Conservation (phyloP, 2,888 invertebrate species). For the Tinea pellionella region DNA sequence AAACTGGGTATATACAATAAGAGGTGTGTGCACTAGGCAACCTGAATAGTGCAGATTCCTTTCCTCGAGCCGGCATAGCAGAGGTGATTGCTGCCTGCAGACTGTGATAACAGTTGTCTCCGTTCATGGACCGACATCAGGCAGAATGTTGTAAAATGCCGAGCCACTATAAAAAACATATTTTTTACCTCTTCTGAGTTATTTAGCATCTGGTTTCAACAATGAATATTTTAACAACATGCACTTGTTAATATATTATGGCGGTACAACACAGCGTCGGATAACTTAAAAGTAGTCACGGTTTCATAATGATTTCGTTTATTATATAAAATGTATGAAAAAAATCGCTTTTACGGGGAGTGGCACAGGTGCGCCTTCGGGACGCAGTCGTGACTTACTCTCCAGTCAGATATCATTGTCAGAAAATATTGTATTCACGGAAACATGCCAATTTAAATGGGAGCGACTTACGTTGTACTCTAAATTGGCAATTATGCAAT, state of each 20-base stretch:
- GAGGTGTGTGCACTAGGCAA: no score
- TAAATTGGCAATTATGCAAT: conserved; percentile 43
- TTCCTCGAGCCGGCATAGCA: no score
- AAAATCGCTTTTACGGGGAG: not conserved
- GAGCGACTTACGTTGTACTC: conserved; percentile 33
- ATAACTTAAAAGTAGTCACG: conserved; percentile 3
- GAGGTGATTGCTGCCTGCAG: no score
- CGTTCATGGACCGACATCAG: no score
- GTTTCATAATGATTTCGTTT: conserved; percentile 4
- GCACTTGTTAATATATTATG: not conserved
- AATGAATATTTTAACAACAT: no score
- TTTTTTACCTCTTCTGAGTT: no score
- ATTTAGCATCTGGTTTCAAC: no score
- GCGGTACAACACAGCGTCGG: not conserved
- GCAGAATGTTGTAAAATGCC: no score
- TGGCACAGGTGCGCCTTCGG: conserved; percentile 53
- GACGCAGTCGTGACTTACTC: conserved; percentile 61
- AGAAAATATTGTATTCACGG: conserved; percentile 29
- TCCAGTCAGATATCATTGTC: conserved; percentile 32
- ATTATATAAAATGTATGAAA: conserved; percentile 9
- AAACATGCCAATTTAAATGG: conserved; percentile 31
- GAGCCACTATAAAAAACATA: no score
- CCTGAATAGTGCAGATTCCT: no score
- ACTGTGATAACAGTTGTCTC: no score
- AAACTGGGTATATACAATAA: no score